Conservation (phyloP, 2,113 vertebrate genomes). For the Pseudorasbora parva region DNA sequence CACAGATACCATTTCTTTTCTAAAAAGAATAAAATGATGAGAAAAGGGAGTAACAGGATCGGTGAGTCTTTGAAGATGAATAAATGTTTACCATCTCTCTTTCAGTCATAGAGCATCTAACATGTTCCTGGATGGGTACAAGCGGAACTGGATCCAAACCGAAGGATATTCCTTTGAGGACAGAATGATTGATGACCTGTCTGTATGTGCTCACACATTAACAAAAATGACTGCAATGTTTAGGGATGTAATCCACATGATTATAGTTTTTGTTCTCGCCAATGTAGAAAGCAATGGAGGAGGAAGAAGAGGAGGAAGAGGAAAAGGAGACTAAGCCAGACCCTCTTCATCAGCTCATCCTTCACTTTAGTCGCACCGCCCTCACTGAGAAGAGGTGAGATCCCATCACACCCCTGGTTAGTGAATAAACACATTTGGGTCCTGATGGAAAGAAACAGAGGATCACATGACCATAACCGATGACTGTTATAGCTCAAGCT, state of each 20-base stretch:
- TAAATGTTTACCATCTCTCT: constrained; percentile 5
- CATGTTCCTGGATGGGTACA: constrained; percentile 92
- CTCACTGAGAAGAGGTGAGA: constrained; percentile 90
- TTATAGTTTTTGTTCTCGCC: not conserved
- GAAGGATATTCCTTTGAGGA: constrained; percentile 93
- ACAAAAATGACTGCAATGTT: not conserved
- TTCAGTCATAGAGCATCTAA: constrained; percentile 91
- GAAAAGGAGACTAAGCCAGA: constrained; percentile 87
- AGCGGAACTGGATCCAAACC: constrained; percentile 82
- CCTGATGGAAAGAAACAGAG: not conserved
- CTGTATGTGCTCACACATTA: constrained; percentile 75
- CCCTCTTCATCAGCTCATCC: constrained; percentile 91
- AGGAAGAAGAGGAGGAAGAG: constrained; percentile 88
- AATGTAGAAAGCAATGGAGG: constrained; percentile 80
- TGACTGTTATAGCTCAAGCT: not conserved
- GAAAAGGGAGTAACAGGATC: too few species aligned
- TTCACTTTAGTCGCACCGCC: constrained; percentile 92
- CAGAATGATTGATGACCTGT: constrained; percentile 92
- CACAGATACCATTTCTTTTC: too few species aligned
- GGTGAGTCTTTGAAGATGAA: too few species aligned
- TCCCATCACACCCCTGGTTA: not conserved
- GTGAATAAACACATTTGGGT: not conserved
- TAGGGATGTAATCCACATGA: not conserved
- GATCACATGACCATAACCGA: not conserved
- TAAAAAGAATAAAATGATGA: too few species aligned